A percentile compares a stretch with the other conserved stretches of the same genome.
phyloP scores from a whole-genome alignment of 2,888 invertebrate genomes.

The Ormyrus thymus region DNA sequence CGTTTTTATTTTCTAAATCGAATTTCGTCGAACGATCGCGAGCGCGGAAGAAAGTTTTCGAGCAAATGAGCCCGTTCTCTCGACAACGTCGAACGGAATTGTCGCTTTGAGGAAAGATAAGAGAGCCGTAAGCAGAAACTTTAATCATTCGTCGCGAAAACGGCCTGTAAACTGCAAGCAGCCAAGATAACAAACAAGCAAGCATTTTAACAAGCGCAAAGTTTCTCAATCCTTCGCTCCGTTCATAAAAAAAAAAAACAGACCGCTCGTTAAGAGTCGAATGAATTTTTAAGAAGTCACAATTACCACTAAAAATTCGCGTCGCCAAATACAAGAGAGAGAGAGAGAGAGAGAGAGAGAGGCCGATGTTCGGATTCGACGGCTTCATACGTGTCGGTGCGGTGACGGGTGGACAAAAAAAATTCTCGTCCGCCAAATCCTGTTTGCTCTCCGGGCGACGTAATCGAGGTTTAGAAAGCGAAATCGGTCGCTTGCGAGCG shows the following conservation, averaged over 20 bases:
- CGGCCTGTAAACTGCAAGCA: no score
- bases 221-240: no score
- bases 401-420: conserved; percentile 16
- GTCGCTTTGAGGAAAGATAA: no score
- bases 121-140: no score
- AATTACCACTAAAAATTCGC: neutral
- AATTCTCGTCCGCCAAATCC: conserved; percentile 26
- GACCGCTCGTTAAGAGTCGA: neutral
- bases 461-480: conserved; percentile 53
- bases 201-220: no score
- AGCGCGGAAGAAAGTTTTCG: no score
- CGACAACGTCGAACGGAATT: no score
- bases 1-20: neutral
- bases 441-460: conserved; percentile 32
- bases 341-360: conserved; percentile 3
- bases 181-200: no score
- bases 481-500: conserved; percentile 32
- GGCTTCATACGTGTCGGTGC: conserved; percentile 3
- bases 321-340: neutral
- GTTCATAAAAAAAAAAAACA: no score
- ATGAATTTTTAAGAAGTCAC: neutral
- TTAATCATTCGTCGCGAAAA: no score
- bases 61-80: no score
- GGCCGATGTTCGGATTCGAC: neutral
- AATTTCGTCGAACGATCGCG: neutral